Percentiles rank a stretch among this genome's conserved stretches.
Evolutionary conservation across 2,797 vertebrate genomes (phyloP).

Genomic region (Mallotus villosus): DNA sequence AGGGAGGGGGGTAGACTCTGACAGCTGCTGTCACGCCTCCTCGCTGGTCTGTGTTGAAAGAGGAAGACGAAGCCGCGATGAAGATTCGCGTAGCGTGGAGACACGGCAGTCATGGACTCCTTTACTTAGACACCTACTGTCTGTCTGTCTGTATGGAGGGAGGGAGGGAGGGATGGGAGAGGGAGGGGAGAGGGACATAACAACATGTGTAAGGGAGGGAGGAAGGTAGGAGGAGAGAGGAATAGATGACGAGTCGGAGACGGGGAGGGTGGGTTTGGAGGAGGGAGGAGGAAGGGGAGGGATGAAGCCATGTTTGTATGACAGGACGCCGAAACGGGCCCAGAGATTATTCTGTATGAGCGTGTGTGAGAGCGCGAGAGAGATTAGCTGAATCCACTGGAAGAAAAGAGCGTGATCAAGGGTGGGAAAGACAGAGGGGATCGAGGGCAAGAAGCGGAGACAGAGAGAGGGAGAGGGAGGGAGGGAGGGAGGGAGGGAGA

Average conservation of each 20-base stretch:
- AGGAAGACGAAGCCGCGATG: constrained; percentile 35
- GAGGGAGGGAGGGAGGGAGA: constrained; percentile 42
- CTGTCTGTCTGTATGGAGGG: constrained; percentile 10
- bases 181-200: not conserved
- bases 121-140: constrained; percentile 33
- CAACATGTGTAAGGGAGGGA: not conserved
- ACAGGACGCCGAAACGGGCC: too few relatives aligned
- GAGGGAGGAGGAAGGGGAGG: too few relatives aligned
- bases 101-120: not conserved
- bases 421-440: constrained; percentile 10
- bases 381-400: constrained; percentile 46
- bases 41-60: constrained; percentile 21
- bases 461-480: constrained; percentile 40
- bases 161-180: constrained; percentile 11
- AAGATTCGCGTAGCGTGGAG: constrained; percentile 27
- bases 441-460: constrained; percentile 21
- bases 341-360: constrained; percentile 7
- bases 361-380: constrained; percentile 51
- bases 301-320: not conserved
- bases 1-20: constrained; percentile 44
- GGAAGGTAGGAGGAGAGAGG: not conserved
- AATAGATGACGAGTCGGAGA: too few relatives aligned
- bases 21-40: constrained; percentile 56
- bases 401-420: constrained; percentile 35
- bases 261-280: too few relatives aligned